Conservation (phyloP, 1,140 invertebrate genomes). For the Leptinotarsa defecta region DNA sequence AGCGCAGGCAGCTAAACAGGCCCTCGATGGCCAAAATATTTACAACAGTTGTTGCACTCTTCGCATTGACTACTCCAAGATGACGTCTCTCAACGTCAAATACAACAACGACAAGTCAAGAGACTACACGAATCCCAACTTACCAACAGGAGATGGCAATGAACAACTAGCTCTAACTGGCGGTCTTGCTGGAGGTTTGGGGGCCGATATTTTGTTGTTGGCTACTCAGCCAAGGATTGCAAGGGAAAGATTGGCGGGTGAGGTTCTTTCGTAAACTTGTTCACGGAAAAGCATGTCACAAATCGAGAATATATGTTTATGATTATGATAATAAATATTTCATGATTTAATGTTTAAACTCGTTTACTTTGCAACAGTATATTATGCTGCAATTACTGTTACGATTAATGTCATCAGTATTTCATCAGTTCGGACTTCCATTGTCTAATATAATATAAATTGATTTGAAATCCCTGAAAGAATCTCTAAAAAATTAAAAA, state of each 20-base stretch:
- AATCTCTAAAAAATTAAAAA: too few relatives aligned
- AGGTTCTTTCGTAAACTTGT: not conserved
- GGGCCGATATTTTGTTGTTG: constrained; percentile 61
- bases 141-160: constrained; percentile 87
- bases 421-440: too few relatives aligned
- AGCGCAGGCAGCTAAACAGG: constrained; percentile 95
- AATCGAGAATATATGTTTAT: too few relatives aligned
- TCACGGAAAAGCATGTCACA: too few relatives aligned
- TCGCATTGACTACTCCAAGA: constrained; percentile 98
- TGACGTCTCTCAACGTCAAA: constrained; percentile 96
- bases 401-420: too few relatives aligned
- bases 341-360: too few relatives aligned
- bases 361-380: too few relatives aligned
- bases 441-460: too few relatives aligned
- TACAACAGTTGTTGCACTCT: constrained; percentile 99
- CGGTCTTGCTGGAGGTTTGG: constrained; percentile 63
- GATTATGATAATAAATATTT: too few relatives aligned
- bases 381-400: too few relatives aligned
- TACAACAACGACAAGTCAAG: constrained; percentile 99
- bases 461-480: too few relatives aligned
- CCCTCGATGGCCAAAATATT: constrained; percentile 97
- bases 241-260: constrained; percentile 56
- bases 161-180: constrained; percentile 59
- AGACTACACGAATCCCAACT: constrained; percentile 96
- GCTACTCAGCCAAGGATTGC: constrained; percentile 55